phyloP scores from a whole-genome alignment of 1,140 invertebrate species.

The Micrasema longulum region DNA sequence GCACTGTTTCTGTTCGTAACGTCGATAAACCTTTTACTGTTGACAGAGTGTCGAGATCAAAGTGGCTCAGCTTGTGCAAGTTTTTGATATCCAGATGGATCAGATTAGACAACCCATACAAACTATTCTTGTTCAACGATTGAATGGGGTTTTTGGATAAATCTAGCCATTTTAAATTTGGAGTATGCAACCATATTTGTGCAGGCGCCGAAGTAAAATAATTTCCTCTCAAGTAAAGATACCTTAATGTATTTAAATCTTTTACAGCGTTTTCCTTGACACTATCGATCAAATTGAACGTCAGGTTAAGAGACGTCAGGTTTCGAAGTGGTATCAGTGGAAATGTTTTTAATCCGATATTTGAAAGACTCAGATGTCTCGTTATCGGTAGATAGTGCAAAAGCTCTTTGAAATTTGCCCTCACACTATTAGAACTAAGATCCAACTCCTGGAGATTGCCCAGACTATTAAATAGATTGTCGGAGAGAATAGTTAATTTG shows the following conservation, averaged over 20 bases:
- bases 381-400: constrained; percentile 89
- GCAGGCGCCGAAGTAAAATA: constrained; percentile 74
- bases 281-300: constrained; percentile 76
- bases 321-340: constrained; percentile 80
- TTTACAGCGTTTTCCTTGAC: constrained; percentile 74
- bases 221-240: constrained; percentile 76
- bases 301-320: constrained; percentile 80
- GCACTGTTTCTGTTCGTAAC: constrained; percentile 76
- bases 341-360: constrained; percentile 79
- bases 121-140: constrained; percentile 66
- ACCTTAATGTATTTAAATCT: constrained; percentile 72
- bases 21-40: constrained; percentile 72
- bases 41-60: constrained; percentile 75
- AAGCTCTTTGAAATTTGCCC: constrained; percentile 91
- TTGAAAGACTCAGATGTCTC: constrained; percentile 79
- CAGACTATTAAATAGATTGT: constrained; percentile 89
- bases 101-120: constrained; percentile 69
- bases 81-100: constrained; percentile 70
- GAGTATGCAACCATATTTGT: constrained; percentile 70
- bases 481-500: constrained; percentile 85
- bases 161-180: constrained; percentile 72
- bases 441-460: constrained; percentile 83
- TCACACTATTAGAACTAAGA: constrained; percentile 80
- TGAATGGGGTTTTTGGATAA: constrained; percentile 76
- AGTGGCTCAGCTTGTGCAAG: constrained; percentile 71